These are phyloP conservation scores for Mycetomoellerius zeteki DNA, from an alignment of 1,140 invertebrate species.

Conservation along the genomic window DNA sequence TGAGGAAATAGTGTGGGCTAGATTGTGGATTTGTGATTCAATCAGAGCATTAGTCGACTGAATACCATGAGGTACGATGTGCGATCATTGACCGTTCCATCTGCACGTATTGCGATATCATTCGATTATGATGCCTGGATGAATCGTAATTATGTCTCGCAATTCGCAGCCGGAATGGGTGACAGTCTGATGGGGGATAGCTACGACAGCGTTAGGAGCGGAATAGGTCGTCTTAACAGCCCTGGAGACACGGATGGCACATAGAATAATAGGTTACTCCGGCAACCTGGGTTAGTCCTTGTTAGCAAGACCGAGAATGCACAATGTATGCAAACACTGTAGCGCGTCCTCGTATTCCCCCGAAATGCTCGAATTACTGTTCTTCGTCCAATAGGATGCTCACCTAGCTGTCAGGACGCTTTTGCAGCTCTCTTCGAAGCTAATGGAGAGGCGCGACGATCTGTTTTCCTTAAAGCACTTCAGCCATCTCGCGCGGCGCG, in stretches of 20 bases:
- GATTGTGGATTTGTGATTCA: slow-evolving; percentile 35
- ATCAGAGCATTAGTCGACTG: slow-evolving; percentile 26
- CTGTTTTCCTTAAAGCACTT: slow-evolving; percentile 60
- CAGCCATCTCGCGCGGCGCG: slow-evolving; percentile 47
- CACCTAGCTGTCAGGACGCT: slow-evolving; percentile 50
- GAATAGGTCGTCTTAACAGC: slow-evolving; percentile 81
- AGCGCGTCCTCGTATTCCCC: slow-evolving; percentile 71
- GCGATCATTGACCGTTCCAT: slow-evolving; percentile 59
- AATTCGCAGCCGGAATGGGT: slow-evolving; percentile 65
- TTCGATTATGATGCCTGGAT: slow-evolving; percentile 77
- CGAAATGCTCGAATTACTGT: slow-evolving; percentile 81
- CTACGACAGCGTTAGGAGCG: slow-evolving; percentile 66
- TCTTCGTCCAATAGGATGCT: slow-evolving; percentile 68
- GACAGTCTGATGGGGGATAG: slow-evolving; percentile 65
- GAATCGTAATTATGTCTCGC: slow-evolving; percentile 78
- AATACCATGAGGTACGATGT: slow-evolving; percentile 2
- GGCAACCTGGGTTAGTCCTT: slow-evolving; percentile 71
- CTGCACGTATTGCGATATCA: slow-evolving; percentile 67
- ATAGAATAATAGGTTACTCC: slow-evolving; percentile 81
- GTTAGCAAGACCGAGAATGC: slow-evolving; percentile 78
- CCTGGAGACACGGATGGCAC: slow-evolving; percentile 80
- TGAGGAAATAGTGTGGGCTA: neutral
- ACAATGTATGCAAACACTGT: slow-evolving; percentile 83
- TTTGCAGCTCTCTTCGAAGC: slow-evolving; percentile 56
- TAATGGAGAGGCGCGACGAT: slow-evolving; percentile 58